phyloP scores from a whole-genome alignment of 2,888 invertebrate species.

The Unio pictorum region DNA sequence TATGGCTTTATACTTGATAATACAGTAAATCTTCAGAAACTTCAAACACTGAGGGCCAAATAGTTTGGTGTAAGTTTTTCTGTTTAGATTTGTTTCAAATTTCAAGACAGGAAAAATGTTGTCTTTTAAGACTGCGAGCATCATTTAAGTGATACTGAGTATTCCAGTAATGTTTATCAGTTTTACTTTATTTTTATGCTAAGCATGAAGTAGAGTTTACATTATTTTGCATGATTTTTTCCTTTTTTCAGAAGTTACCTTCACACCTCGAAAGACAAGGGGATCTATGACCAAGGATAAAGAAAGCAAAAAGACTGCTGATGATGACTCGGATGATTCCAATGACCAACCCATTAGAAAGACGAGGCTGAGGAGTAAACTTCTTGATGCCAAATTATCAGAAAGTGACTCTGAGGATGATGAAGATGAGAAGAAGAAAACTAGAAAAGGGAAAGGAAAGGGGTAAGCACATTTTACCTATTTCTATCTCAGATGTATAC shows the following conservation, averaged over 20 bases:
- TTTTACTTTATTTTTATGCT: too few relatives aligned
- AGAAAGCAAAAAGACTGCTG: conserved; percentile 7
- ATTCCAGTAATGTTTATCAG: too few relatives aligned
- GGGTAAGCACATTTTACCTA: conserved; percentile 19
- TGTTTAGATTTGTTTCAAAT: too few relatives aligned
- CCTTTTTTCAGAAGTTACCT: neutral
- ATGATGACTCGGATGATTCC: conserved; percentile 32
- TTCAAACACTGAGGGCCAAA: too few relatives aligned
- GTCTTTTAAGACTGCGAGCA: too few relatives aligned
- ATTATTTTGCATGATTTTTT: too few relatives aligned
- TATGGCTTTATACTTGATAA: too few relatives aligned
- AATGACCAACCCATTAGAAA: conserved; percentile 37
- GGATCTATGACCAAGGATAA: neutral
- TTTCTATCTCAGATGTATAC: neutral
- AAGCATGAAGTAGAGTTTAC: too few relatives aligned
- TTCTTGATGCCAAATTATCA: conserved; percentile 53
- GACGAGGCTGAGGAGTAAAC: conserved; percentile 32
- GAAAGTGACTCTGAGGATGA: conserved; percentile 51
- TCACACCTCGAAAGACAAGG: conserved; percentile 4
- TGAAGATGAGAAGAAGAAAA: conserved; percentile 34
- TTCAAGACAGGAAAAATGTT: too few relatives aligned
- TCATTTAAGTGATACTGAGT: too few relatives aligned
- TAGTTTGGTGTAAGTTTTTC: too few relatives aligned
- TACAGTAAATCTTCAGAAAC: too few relatives aligned
- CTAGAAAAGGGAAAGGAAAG: conserved; percentile 33